These are phyloP conservation scores for Lophochroa leadbeateri DNA, from an alignment of 2,113 vertebrate species.

Conservation along the genomic window DNA sequence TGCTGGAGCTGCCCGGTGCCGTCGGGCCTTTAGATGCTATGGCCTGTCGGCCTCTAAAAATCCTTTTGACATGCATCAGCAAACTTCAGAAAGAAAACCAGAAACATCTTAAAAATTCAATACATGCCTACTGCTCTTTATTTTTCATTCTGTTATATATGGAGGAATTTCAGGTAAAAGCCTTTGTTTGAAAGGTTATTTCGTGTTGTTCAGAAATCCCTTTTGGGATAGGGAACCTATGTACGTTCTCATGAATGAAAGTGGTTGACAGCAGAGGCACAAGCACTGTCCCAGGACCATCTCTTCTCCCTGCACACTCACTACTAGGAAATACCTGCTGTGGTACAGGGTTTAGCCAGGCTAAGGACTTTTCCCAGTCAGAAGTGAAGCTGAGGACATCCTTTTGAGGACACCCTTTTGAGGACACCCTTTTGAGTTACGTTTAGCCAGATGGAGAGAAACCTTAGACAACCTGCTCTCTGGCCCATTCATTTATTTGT, in stretches of 20 bases:
- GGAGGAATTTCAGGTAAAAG: background rate
- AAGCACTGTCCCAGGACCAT: accelerated
- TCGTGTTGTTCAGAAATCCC: background rate
- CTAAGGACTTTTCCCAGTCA: background rate
- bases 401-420: background rate
- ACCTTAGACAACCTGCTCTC: background rate
- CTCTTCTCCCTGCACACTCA: background rate
- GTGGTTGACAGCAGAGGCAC: background rate
- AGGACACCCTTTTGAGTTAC: background rate
- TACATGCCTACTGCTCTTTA: background rate
- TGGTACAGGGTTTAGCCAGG: background rate
- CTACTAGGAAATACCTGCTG: background rate
- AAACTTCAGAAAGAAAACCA: background rate
- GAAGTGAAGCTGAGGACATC: background rate
- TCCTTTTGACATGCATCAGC: background rate
- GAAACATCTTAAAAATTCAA: background rate
- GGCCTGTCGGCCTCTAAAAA: background rate
- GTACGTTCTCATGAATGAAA: background rate
- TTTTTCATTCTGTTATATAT: background rate
- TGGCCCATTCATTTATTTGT: background rate
- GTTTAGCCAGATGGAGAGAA: background rate
- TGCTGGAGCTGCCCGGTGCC: no score
- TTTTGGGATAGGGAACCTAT: background rate
- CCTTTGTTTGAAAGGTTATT: background rate
- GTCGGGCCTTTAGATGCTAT: background rate